phyloP scores from a whole-genome alignment of 2,113 vertebrate genomes.

The Dipodomys ordii region DNA sequence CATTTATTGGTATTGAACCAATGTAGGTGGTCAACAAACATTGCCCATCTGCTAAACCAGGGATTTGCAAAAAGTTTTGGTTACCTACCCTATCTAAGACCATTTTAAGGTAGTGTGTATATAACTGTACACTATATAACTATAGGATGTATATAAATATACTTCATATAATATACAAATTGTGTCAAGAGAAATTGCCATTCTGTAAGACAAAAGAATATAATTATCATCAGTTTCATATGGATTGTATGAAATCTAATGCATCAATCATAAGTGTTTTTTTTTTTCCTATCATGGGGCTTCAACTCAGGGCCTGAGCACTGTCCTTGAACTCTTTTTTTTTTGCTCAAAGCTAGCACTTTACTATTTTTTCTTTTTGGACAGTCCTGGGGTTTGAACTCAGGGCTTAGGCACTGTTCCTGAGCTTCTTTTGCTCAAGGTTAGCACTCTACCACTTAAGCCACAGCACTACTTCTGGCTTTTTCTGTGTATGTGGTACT shows the following conservation, averaged over 20 bases:
- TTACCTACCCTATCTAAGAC: not conserved
- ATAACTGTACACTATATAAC: not conserved
- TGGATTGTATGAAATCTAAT: not conserved
- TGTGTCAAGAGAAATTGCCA: not conserved
- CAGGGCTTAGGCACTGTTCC: too few species aligned
- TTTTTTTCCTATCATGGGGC: too few species aligned
- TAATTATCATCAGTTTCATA: constrained; percentile 2
- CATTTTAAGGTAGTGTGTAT: not conserved
- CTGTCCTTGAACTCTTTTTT: too few species aligned
- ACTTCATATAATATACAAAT: not conserved
- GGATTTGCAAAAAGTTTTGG: not conserved
- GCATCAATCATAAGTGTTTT: not conserved
- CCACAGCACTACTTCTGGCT: too few species aligned
- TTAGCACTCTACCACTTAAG: too few species aligned
- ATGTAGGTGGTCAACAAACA: not conserved
- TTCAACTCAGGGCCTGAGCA: too few species aligned
- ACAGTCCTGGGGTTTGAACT: too few species aligned
- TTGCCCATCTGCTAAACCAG: not conserved
- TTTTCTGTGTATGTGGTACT: too few species aligned
- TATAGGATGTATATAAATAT: not conserved
- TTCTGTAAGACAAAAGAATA: constrained; percentile 35
- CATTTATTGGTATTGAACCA: not conserved
- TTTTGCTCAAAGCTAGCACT: too few species aligned
- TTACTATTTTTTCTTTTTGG: too few species aligned
- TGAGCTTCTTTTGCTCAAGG: too few species aligned